Evolutionary conservation across 2,888 invertebrate genomes (phyloP).

Genomic region (Myopa testacea): DNA sequence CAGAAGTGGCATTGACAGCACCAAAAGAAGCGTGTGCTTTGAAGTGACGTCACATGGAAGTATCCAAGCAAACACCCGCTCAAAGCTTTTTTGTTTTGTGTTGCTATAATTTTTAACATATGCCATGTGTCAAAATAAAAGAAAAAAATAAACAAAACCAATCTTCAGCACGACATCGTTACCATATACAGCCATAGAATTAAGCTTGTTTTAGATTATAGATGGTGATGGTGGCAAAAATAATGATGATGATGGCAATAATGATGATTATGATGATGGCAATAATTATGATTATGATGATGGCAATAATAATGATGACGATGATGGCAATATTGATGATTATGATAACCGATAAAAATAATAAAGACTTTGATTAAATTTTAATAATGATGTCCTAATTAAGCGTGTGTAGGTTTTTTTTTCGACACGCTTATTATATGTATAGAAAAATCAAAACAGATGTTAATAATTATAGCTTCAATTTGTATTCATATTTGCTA

Average conservation of each 20-base stretch:
- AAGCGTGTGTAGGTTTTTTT: not conserved
- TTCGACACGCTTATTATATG: slow-evolving; percentile 5
- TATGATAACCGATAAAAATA: no score
- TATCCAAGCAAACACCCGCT: slow-evolving; percentile 23
- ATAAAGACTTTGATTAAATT: not conserved
- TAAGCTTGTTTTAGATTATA: not conserved
- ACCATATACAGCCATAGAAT: slow-evolving; percentile 15
- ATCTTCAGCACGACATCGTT: not conserved
- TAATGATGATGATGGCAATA: not conserved
- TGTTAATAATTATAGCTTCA: not conserved
- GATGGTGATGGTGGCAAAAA: not conserved
- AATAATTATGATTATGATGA: not conserved
- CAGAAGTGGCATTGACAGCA: slow-evolving; percentile 32
- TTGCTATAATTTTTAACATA: not conserved
- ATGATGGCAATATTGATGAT: not conserved
- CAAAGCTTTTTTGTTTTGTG: not conserved
- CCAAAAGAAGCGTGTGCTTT: slow-evolving; percentile 20
- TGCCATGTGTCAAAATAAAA: not conserved
- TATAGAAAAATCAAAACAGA: not conserved
- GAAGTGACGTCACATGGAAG: slow-evolving; percentile 1
- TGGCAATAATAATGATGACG: not conserved
- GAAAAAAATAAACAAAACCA: not conserved
- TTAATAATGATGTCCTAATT: not conserved
- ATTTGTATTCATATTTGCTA: not conserved
- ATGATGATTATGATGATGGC: not conserved